These are phyloP conservation scores for Galleria mellonella DNA, from an alignment of 1,140 invertebrate genomes.

Conservation along the genomic window DNA sequence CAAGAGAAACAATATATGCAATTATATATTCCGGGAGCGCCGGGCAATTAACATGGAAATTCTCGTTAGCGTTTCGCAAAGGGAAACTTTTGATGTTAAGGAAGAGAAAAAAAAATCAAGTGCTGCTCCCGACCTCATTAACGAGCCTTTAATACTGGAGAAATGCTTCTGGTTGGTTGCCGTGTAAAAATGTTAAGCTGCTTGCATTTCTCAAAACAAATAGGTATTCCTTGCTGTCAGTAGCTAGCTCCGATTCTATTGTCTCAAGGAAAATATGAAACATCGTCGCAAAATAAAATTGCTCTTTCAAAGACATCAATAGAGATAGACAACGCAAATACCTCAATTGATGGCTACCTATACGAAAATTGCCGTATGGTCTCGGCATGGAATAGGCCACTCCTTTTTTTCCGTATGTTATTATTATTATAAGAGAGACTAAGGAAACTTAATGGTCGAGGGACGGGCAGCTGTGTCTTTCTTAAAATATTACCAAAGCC, in stretches of 20 bases:
- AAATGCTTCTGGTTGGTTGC: constrained; percentile 37
- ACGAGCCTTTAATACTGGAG: constrained; percentile 55
- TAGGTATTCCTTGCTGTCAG: constrained; percentile 3
- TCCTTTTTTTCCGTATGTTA: too few relatives aligned
- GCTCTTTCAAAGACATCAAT: too few relatives aligned
- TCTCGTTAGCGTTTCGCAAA: constrained; percentile 60
- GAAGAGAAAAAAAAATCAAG: constrained; percentile 58
- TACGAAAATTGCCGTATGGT: too few relatives aligned
- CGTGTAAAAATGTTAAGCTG: constrained; percentile 27
- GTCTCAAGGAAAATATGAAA: not conserved
- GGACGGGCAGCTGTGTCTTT: too few relatives aligned
- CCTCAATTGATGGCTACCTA: too few relatives aligned
- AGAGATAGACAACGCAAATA: too few relatives aligned
- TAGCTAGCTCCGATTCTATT: not conserved
- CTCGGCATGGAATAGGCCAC: too few relatives aligned
- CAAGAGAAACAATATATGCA: constrained; percentile 55
- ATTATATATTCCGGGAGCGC: constrained; percentile 51
- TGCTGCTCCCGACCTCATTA: constrained; percentile 52
- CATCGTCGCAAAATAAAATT: too few relatives aligned
- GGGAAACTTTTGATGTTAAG: constrained; percentile 63
- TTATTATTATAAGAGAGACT: too few relatives aligned
- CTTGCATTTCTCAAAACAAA: constrained; percentile 17
- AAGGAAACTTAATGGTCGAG: too few relatives aligned
- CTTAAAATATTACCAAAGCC: too few relatives aligned
- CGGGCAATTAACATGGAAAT: constrained; percentile 63